These are phyloP conservation scores for Oxygymnocypris stewartii DNA, from an alignment of 2,113 vertebrate species.

Conservation along the genomic window DNA sequence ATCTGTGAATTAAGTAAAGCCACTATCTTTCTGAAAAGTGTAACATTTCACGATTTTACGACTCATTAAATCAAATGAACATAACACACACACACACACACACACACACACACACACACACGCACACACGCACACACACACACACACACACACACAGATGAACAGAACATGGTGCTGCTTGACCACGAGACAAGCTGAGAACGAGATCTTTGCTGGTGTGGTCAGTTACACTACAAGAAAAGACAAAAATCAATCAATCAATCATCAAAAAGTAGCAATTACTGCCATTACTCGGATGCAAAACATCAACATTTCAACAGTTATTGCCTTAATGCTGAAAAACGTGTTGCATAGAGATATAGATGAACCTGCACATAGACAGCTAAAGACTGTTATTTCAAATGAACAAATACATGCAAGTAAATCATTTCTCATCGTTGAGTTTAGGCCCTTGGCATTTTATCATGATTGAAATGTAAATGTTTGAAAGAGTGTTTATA, in stretches of 20 bases:
- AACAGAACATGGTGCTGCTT: not conserved
- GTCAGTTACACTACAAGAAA: conserved; percentile 12
- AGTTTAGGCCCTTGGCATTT: conserved; percentile 25
- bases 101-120: not conserved
- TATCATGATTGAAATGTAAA: not conserved
- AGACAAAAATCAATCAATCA: conserved; percentile 14
- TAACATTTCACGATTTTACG: not conserved
- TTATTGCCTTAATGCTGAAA: conserved; percentile 43
- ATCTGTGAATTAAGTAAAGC: conserved; percentile 1
- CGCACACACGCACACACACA: not conserved
- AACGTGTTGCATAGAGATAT: conserved; percentile 61
- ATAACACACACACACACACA: not conserved
- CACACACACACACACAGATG: not conserved
- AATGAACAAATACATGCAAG: conserved; percentile 13
- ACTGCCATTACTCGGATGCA: not conserved
- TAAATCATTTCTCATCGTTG: not conserved
- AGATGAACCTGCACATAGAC: conserved; percentile 50
- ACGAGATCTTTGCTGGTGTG: not conserved
- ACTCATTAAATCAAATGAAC: not conserved
- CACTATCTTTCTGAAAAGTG: conserved; percentile 6
- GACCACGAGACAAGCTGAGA: conserved; percentile 11
- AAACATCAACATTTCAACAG: conserved; percentile 34
- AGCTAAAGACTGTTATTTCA: conserved; percentile 42
- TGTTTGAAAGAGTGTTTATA: not conserved
- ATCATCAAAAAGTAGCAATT: conserved; percentile 5